phyloP scores from a whole-genome alignment of 1,140 invertebrate species.

The Zaprionus davidi region DNA sequence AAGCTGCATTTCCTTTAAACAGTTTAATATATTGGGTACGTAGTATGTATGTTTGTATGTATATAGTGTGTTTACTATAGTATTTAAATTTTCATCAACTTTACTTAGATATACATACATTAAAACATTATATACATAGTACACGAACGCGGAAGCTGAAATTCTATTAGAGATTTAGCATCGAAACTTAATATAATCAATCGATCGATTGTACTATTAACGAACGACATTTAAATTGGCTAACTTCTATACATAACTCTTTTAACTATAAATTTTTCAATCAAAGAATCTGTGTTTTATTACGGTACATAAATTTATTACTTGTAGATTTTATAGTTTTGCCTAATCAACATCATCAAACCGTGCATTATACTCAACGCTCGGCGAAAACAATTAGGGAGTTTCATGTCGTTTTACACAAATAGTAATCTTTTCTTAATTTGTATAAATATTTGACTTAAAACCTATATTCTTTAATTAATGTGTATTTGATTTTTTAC shows the following conservation, averaged over 20 bases:
- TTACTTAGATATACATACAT: slow-evolving; percentile 42
- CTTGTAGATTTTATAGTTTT: slow-evolving; percentile 36
- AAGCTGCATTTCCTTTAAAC: slow-evolving; percentile 37
- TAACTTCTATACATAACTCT: slow-evolving; percentile 58
- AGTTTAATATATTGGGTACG: slow-evolving; percentile 20
- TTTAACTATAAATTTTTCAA: slow-evolving; percentile 42
- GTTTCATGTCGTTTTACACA: slow-evolving; percentile 46
- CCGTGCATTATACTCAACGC: slow-evolving; percentile 25
- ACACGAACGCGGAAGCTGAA: slow-evolving; percentile 65
- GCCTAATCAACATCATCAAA: slow-evolving; percentile 41
- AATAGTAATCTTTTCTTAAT: slow-evolving; percentile 22
- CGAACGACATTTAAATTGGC: slow-evolving; percentile 65
- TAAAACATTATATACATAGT: slow-evolving; percentile 76
- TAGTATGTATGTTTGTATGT: slow-evolving; percentile 25
- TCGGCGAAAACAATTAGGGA: slow-evolving; percentile 28
- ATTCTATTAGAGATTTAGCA: slow-evolving; percentile 50
- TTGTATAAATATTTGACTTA: slow-evolving; percentile 49
- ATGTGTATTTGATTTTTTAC: slow-evolving; percentile 67
- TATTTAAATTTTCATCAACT: slow-evolving; percentile 55
- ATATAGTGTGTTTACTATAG: slow-evolving; percentile 22
- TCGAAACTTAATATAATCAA: slow-evolving; percentile 61
- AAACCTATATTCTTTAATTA: slow-evolving; percentile 48
- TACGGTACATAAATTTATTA: slow-evolving; percentile 45
- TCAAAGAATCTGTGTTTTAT: slow-evolving; percentile 57
- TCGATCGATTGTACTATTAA: slow-evolving; percentile 58